phyloP scores from a whole-genome alignment of 2,888 invertebrate species.

The Conistra vaccinii region DNA sequence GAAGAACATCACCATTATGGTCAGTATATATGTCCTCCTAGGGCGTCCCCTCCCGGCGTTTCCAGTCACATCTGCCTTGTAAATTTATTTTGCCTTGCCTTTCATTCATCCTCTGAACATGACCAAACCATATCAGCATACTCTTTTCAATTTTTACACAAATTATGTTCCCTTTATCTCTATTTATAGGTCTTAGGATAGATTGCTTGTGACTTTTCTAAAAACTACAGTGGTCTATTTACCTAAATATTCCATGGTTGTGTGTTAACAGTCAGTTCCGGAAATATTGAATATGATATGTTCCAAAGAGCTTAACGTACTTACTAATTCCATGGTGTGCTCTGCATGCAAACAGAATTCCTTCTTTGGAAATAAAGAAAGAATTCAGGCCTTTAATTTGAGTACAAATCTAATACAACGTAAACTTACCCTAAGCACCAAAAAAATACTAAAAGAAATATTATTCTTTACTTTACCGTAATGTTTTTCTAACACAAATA shows the following conservation, averaged over 20 bases:
- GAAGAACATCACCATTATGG: no score
- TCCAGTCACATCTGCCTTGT: no score
- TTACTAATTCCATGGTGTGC: neutral
- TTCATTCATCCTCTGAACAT: no score
- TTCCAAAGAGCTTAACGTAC: neutral
- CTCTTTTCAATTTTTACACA: no score
- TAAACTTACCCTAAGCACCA: no score
- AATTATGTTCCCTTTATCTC: neutral
- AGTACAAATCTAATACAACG: no score
- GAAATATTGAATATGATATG: neutral
- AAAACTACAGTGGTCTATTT: neutral
- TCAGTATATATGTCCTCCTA: no score
- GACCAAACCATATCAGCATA: no score
- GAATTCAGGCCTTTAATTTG: neutral
- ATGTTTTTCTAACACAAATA: neutral
- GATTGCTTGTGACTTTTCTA: neutral
- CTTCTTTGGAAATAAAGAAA: neutral
- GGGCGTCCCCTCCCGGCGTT: no score
- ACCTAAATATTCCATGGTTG: neutral
- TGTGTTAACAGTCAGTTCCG: neutral
- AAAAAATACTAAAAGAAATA: neutral
- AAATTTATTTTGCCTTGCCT: no score
- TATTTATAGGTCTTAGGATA: neutral
- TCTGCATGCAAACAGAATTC: neutral
- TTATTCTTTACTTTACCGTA: neutral